These are phyloP conservation scores for Stichodactyla mertensii DNA, from an alignment of 64 coral and sea anemone genomes.

Conservation along the genomic window DNA sequence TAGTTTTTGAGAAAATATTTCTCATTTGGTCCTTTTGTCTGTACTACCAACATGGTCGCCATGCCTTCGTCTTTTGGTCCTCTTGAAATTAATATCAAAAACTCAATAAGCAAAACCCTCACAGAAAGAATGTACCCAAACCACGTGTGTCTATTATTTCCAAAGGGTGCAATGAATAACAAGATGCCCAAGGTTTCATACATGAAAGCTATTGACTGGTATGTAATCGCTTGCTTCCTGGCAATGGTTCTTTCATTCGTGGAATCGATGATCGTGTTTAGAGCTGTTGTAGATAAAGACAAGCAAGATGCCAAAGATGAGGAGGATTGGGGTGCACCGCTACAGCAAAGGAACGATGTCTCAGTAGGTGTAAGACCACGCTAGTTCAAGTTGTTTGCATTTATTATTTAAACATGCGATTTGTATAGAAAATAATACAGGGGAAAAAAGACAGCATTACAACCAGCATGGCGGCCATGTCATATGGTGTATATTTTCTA, in stretches of 20 bases:
- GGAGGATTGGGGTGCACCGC: slow-evolving; percentile 1
- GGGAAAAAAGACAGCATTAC: not conserved
- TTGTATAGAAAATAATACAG: not conserved
- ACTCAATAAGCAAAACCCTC: no score
- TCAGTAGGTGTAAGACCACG: not conserved
- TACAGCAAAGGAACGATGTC: not conserved
- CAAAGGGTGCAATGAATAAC: slow-evolving; percentile 17
- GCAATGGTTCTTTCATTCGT: slow-evolving; percentile 35
- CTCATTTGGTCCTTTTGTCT: no score
- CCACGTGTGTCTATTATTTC: not conserved
- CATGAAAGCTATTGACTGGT: slow-evolving; percentile 47
- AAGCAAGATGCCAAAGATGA: slow-evolving; percentile 8
- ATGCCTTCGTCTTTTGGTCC: no score
- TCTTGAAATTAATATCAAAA: no score
- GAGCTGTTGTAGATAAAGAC: not conserved
- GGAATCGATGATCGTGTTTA: slow-evolving; percentile 40
- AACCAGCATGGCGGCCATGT: not conserved
- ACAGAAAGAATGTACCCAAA: no score
- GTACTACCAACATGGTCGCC: no score
- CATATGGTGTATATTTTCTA: not conserved
- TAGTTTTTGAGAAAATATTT: no score
- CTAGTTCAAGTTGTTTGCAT: no score
- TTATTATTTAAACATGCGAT: not conserved
- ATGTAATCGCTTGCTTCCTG: slow-evolving; percentile 38
- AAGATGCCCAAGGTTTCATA: slow-evolving; percentile 46